Base-by-base conservation (phyloP, 2,113 vertebrate species). In the Phalacrocorax brasilianus region DNA sequence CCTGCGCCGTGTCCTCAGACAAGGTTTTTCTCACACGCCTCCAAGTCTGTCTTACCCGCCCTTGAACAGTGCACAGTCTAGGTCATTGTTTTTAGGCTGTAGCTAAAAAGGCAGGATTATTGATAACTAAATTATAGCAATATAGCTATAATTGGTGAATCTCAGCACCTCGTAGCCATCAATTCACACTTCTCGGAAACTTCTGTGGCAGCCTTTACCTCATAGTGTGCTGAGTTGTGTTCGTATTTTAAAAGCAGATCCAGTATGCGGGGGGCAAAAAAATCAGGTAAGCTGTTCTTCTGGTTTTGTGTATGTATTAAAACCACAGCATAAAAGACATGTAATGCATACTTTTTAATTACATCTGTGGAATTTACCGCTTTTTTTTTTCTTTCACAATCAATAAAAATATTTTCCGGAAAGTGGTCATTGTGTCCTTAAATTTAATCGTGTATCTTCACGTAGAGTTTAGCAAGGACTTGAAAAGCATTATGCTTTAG, bases 401-500 rank as follows among this genome's bases (percentile, higher is more conserved):
- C 96, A 98, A 98, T 98, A 98, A 98, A 98, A 97, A 32, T 74
- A 76, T 97, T 98, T 97, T 94, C 22, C 86, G 85, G 96, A 97
- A 98, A 67, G 91, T 97, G 91, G 97, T 97, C 96, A 82, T 94
- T 95, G 97, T 98, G 83, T 98, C 93, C 92, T 96, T 98, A 96
- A 96, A 79, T 97, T 74, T 81, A 93, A 88, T 92, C 0, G 4
- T 81, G 80, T 96, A 21, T 77, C 58, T 93, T 79, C 66, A 65
- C 42, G 3, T 4, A 44, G 59, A 63, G 33, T 44, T 47, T 58
- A 50, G 28, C 32, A 72, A 66, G 80, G 44, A 47, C 72, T 65
- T 20, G 1, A 45, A 42, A 63, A 82, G 83, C 38, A 0, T 30
- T 85, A 3, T 58, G 66, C 71, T 81, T 40, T 75, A 91, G 61